Evolutionary conservation across 2,113 vertebrate genomes (phyloP).

Genomic region (Anolis sagrei): DNA sequence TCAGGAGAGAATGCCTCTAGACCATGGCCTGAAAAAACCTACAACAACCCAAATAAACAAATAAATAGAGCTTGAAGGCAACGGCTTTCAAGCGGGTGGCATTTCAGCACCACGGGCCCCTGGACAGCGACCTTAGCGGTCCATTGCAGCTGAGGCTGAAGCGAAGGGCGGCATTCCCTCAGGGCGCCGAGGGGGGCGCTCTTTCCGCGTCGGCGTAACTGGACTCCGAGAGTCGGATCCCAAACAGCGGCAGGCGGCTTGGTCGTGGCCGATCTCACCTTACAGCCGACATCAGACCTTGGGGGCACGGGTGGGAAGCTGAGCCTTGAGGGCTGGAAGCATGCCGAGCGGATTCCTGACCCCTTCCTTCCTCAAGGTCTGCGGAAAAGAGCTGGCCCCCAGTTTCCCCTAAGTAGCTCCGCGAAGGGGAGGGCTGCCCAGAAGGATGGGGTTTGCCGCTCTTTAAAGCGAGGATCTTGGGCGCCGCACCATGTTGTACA

Average conservation of each 20-base stretch:
- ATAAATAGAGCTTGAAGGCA: too few relatives aligned
- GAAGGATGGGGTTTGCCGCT: not conserved
- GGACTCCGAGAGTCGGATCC: not conserved
- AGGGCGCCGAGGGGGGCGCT: not conserved
- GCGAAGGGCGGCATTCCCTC: not conserved
- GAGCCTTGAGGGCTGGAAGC: not conserved
- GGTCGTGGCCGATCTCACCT: not conserved
- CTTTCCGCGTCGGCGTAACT: not conserved
- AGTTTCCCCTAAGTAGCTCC: not conserved
- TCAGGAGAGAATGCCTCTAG: too few relatives aligned
- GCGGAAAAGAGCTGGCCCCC: not conserved
- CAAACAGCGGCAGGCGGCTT: not conserved
- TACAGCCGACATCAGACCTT: not conserved
- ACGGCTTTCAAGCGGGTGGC: too few relatives aligned
- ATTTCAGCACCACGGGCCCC: conserved; percentile 25
- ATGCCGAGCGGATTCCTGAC: not conserved
- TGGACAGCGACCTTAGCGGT: conserved; percentile 13
- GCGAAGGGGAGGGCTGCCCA: too few relatives aligned
- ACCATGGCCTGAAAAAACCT: too few relatives aligned
- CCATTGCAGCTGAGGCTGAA: too few relatives aligned
- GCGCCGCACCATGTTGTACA: not conserved
- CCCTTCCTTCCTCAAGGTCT: not conserved
- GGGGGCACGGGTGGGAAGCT: not conserved
- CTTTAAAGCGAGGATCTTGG: not conserved
- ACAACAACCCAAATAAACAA: too few relatives aligned